These are phyloP conservation scores for Mylabris sibirica DNA, from an alignment of 2,888 invertebrate genomes.

Conservation along the genomic window DNA sequence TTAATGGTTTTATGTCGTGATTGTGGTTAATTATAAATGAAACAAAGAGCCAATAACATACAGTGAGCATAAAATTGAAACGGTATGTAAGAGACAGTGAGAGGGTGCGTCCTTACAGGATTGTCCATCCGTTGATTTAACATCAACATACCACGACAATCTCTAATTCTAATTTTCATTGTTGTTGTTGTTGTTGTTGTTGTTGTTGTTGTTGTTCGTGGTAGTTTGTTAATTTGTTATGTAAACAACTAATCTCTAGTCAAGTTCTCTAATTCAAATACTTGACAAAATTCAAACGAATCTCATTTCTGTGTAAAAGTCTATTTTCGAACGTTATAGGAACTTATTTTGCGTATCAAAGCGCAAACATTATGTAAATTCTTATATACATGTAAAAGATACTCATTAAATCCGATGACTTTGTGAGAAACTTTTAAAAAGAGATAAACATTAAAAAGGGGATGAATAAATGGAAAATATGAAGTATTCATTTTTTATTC, in stretches of 20 bases:
- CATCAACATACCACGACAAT: background rate
- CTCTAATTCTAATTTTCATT: conserved; percentile 17
- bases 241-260: conserved; percentile 27
- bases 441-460: conserved; percentile 53
- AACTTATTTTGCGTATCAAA: conserved; percentile 51
- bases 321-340: conserved; percentile 33
- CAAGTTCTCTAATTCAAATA: conserved; percentile 16
- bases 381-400: conserved; percentile 49
- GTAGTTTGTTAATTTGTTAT: conserved; percentile 22
- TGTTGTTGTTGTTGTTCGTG: conserved; percentile 19
- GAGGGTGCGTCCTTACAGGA: conserved; percentile 21
- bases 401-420: conserved; percentile 56
- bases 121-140: background rate
- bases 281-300: conserved; percentile 19
- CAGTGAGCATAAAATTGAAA: background rate
- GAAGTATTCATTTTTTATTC: background rate
- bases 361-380: conserved; percentile 56
- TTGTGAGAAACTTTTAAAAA: conserved; percentile 48
- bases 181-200: conserved; percentile 23
- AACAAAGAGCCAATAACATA: background rate
- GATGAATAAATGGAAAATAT: conserved; percentile 40
- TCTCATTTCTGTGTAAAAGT: conserved; percentile 37
- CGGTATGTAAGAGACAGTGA: background rate
- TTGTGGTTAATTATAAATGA: conserved; percentile 23
- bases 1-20: conserved; percentile 32